A percentile compares a stretch with the other conserved stretches of the same genome.
Conservation (phyloP, 2,797 vertebrate species). For the Pseudochaenichthys georgianus region DNA sequence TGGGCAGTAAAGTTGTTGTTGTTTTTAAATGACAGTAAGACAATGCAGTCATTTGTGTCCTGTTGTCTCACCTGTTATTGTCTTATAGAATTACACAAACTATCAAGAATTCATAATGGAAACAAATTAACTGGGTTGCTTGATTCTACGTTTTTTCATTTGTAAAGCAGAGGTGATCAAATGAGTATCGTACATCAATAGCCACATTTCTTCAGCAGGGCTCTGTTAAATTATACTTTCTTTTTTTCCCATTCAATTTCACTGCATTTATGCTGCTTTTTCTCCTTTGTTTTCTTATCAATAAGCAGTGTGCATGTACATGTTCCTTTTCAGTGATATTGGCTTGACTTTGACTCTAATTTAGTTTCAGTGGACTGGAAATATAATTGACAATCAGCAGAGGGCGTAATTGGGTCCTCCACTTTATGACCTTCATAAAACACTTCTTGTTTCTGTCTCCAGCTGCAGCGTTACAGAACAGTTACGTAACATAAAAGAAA, state of each 20-base stretch:
- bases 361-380: constrained; percentile 49
- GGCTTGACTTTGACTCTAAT: constrained; percentile 70
- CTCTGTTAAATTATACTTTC: background rate
- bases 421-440: constrained; percentile 80
- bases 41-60: background rate
- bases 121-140: background rate
- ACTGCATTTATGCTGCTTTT: background rate
- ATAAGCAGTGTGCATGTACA: constrained; percentile 32
- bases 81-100: background rate
- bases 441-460: constrained; percentile 51
- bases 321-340: constrained; percentile 50
- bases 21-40: background rate
- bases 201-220: background rate
- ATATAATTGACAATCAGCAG: constrained; percentile 73
- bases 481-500: constrained; percentile 56
- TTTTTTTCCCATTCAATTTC: background rate
- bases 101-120: background rate
- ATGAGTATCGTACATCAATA: background rate
- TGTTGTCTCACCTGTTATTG: background rate
- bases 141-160: background rate
- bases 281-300: constrained; percentile 12
- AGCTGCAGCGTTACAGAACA: constrained; percentile 42
- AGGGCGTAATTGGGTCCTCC: constrained; percentile 66
- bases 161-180: background rate
- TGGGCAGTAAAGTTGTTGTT: background rate